Conservation (phyloP, 2,113 vertebrate species). For the Tetrao urogallus region DNA sequence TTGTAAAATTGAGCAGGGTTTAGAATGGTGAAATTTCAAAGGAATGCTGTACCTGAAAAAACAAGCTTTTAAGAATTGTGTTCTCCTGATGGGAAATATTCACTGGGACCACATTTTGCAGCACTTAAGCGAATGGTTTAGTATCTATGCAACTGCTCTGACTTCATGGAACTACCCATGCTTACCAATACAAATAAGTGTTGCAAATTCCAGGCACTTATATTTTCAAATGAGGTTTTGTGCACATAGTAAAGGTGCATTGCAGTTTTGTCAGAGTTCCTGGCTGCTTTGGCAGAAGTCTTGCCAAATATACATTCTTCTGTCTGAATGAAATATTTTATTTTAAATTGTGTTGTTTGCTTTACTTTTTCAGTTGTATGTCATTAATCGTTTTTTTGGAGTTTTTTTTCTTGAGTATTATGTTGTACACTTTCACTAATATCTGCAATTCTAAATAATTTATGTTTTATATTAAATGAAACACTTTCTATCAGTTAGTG, state of each 20-base stretch:
- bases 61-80: background rate
- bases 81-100: background rate
- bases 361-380: slow-evolving; percentile 2
- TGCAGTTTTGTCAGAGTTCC: slow-evolving; percentile 47
- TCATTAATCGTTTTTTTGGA: slow-evolving; percentile 36
- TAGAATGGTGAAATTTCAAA: background rate
- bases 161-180: background rate
- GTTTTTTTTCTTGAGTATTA: slow-evolving; percentile 50
- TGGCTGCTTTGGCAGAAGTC: slow-evolving; percentile 27
- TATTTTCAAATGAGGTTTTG: slow-evolving; percentile 21
- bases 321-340: slow-evolving; percentile 40
- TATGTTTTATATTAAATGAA: slow-evolving; percentile 60
- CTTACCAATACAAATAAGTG: background rate
- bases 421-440: slow-evolving; percentile 47
- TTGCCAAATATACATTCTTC: slow-evolving; percentile 47
- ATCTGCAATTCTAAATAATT: slow-evolving; percentile 39
- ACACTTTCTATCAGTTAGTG: slow-evolving; percentile 23
- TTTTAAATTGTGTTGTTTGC: slow-evolving; percentile 41
- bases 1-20: background rate
- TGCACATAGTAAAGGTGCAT: background rate
- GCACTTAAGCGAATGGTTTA: background rate
- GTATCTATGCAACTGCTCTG: background rate
- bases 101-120: background rate
- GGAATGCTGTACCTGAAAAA: background rate
- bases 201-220: background rate